These are phyloP conservation scores for Drosophila multiciliata DNA, from an alignment of 2,888 invertebrate genomes.

Conservation along the genomic window DNA sequence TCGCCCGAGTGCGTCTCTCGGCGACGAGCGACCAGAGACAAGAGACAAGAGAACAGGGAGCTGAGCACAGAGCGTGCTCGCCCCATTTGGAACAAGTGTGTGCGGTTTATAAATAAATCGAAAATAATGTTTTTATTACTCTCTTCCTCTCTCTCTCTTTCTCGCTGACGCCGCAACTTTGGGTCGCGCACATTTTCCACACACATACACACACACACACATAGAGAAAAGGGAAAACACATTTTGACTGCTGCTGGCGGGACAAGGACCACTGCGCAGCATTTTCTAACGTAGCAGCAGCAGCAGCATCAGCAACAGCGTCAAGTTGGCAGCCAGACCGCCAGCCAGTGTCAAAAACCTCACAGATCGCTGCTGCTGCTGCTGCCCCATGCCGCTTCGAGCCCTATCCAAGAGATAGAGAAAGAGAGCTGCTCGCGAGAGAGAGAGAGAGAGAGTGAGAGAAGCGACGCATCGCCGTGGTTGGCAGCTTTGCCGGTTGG, in stretches of 20 bases:
- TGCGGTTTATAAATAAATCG: slow-evolving; percentile 82
- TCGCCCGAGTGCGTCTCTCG: slow-evolving; percentile 34
- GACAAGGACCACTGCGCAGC: slow-evolving; percentile 79
- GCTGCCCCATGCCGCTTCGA: slow-evolving; percentile 47
- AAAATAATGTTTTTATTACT: slow-evolving; percentile 74
- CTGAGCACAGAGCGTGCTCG: slow-evolving; percentile 23
- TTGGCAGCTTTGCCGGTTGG: slow-evolving; percentile 59
- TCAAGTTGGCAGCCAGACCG: slow-evolving; percentile 49
- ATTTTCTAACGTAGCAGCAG: slow-evolving; percentile 62
- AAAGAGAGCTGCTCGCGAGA: not conserved
- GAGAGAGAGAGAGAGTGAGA: slow-evolving; percentile 1
- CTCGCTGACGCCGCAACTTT: slow-evolving; percentile 20
- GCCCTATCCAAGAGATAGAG: slow-evolving; percentile 7
- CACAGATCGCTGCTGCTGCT: slow-evolving; percentile 47
- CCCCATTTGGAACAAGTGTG: slow-evolving; percentile 82
- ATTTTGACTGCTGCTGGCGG: slow-evolving; percentile 30
- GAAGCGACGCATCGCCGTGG: slow-evolving; percentile 21
- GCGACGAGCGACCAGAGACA: slow-evolving; percentile 9
- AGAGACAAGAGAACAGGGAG: slow-evolving; percentile 9
- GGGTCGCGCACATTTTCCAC: slow-evolving; percentile 51
- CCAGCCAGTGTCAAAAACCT: slow-evolving; percentile 80
- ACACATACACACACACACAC: slow-evolving; percentile 22
- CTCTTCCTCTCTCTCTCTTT: slow-evolving; percentile 36
- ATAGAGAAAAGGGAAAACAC: slow-evolving; percentile 50
- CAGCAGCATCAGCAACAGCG: slow-evolving; percentile 42